phyloP scores from a whole-genome alignment of 2,113 vertebrate species.

The Cinclus cinclus region DNA sequence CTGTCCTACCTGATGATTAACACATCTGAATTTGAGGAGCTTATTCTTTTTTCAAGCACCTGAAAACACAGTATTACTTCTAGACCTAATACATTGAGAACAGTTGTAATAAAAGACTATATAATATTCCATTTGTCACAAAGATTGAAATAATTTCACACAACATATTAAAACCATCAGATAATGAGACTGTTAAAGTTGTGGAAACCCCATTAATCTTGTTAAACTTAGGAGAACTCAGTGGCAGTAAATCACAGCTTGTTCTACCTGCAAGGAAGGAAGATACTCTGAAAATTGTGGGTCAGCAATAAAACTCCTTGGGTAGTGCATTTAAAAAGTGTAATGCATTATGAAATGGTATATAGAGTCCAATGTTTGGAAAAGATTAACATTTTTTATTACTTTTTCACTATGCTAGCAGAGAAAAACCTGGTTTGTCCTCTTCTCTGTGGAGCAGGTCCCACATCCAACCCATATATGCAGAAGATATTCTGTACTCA shows the following conservation, averaged over 20 bases:
- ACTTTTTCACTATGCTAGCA: neutral
- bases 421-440: neutral
- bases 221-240: neutral
- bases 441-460: neutral
- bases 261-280: neutral
- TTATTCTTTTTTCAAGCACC: neutral
- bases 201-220: neutral
- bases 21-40: neutral
- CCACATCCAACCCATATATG: too few relatives aligned
- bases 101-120: neutral
- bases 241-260: neutral
- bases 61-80: neutral
- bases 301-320: neutral
- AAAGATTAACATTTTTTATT: neutral
- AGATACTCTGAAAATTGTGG: neutral
- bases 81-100: neutral
- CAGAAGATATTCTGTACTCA: neutral
- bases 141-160: neutral
- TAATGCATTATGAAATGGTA: neutral
- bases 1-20: neutral
- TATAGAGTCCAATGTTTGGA: neutral
- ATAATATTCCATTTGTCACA: neutral
- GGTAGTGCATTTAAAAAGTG: neutral
- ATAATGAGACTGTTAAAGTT: neutral
- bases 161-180: neutral